A percentile compares a stretch with the other conserved stretches of the same genome.
Evolutionary conservation across 2,888 invertebrate species (phyloP).

Genomic region (Phaonia tiefii): DNA sequence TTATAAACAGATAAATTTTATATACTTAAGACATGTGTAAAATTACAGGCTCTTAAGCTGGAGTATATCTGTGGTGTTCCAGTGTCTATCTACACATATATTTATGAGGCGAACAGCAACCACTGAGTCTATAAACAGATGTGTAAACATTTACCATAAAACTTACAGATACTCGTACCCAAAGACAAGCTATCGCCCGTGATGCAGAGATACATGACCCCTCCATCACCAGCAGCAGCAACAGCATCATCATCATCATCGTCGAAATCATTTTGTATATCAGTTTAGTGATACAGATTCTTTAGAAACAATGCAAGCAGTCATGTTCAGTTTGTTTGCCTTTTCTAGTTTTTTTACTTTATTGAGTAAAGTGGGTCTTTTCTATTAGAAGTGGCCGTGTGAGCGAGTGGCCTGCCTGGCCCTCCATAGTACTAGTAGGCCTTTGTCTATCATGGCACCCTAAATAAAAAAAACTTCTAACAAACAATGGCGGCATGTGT

Average conservation of each 20-base stretch:
- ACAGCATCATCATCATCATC: background rate
- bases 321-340: background rate
- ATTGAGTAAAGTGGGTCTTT: slow-evolving; percentile 5
- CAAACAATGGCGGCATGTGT: slow-evolving; percentile 40
- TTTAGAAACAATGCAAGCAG: background rate
- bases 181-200: background rate
- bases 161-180: slow-evolving; percentile 2
- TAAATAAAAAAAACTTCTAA: slow-evolving; percentile 46
- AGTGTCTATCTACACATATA: too few relatives aligned
- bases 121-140: slow-evolving; percentile 30
- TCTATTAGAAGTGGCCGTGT: background rate
- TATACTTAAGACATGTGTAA: background rate
- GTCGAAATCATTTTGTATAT: background rate
- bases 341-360: background rate
- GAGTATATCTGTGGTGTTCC: too few relatives aligned
- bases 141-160: slow-evolving; percentile 20
- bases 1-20: slow-evolving; percentile 54
- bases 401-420: background rate
- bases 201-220: slow-evolving; percentile 27
- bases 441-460: slow-evolving; percentile 10
- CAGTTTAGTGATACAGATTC: background rate
- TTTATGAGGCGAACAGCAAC: slow-evolving; percentile 9
- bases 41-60: too few relatives aligned
- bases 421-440: background rate
- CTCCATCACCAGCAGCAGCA: background rate